Conservation (phyloP, 2,888 invertebrate species). For the Cyrtodaria siliqua region DNA sequence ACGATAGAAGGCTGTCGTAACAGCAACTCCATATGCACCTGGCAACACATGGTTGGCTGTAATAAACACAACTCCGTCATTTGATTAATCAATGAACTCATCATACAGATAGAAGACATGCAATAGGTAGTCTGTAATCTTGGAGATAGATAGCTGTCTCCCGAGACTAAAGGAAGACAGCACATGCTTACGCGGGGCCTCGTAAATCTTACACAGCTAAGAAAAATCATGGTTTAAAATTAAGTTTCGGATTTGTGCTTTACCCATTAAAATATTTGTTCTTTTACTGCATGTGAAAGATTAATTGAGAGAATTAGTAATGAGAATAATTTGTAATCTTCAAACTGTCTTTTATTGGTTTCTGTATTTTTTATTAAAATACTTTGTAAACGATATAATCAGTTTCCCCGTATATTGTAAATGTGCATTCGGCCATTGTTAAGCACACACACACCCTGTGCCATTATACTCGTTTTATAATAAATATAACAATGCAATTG, state of each 20-base stretch:
- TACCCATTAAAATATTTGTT: conserved; percentile 33
- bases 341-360: too few relatives aligned
- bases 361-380: too few relatives aligned
- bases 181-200: conserved; percentile 15
- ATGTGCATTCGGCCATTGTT: too few relatives aligned
- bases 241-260: conserved; percentile 39
- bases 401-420: too few relatives aligned
- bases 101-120: conserved; percentile 9
- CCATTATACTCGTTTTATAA: too few relatives aligned
- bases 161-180: conserved; percentile 18
- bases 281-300: conserved; percentile 1
- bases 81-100: not conserved
- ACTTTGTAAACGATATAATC: too few relatives aligned
- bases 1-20: too few relatives aligned
- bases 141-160: conserved; percentile 17
- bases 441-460: too few relatives aligned
- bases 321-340: conserved; percentile 5
- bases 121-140: conserved; percentile 39
- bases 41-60: conserved; percentile 28
- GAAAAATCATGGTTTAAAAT: conserved; percentile 36
- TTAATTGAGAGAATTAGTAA: conserved; percentile 39
- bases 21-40: not conserved
- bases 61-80: conserved; percentile 22
- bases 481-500: too few relatives aligned
- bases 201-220: conserved; percentile 42